Base-by-base conservation (phyloP, 1,140 invertebrate genomes). In the Mamestra configurata region DNA sequence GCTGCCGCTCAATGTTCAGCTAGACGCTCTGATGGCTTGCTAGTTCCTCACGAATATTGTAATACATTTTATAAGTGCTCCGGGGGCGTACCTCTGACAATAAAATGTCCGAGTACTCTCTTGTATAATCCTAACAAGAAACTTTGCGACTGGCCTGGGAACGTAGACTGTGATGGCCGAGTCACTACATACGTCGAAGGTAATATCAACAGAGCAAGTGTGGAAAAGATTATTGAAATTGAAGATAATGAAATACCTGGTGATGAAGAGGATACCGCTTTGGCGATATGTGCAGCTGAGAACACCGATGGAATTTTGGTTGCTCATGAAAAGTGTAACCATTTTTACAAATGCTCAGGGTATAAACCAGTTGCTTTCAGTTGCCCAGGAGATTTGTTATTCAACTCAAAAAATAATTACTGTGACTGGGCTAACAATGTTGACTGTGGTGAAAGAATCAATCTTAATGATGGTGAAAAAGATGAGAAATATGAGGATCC, bases 21-120 rank as follows among this genome's bases (percentile, higher is more conserved):
- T 22, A 57, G 64, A 2, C 55, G 57, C 8, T 84, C 80, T 13
- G 55, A 86, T 15, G 68, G 78, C 5, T 27, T 66, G 2, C 35
- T 84, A 10, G 15, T 79, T 11, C 40, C 68, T 13, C 77, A 79
- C 15, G 55, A 61, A 61, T 46, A 22, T 13, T 79, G 84, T 53
- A 81, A 79, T 43, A 37, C 80, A 35, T 85, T 79, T 31, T 85
- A 83, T 27, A 68, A 73, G n/a, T 85, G 84, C 43, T 46, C 4
- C 5, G 0, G 51, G 0, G 82, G 81, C 4, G 27, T 18, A 10
- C 77, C 81, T 15, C 35, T 81, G 0, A 70, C 64, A n/a, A 18
- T 78, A 4, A 40, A 20, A 20, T 79, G 77, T 20, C 77, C 77
- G 18, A 6, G 7, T 18, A 2, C 15, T 13, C 43, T 72, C 3